Percentiles rank a stretch among this genome's conserved stretches.
Evolutionary conservation across 2,113 vertebrate species (phyloP).

Genomic region (Lagopus leucura): DNA sequence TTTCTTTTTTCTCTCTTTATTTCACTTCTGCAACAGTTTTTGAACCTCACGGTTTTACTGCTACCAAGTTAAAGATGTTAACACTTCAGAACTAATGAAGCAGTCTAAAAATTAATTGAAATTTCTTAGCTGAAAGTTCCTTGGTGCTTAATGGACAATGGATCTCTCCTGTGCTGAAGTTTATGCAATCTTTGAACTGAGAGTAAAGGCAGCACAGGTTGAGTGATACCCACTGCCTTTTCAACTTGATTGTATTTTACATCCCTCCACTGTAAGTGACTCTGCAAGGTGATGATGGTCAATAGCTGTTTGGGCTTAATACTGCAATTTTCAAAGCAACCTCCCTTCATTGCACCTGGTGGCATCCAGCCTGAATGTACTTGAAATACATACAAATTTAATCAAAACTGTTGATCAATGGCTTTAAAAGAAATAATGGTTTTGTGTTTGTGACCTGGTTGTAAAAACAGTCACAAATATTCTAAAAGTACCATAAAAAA

Average conservation of each 20-base stretch:
- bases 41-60: not conserved
- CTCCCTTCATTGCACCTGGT: not conserved
- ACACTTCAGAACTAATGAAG: not conserved
- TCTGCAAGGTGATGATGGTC: not conserved
- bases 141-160: not conserved
- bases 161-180: not conserved
- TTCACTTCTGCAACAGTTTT: not conserved
- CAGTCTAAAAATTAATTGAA: not conserved
- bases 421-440: conserved; percentile 49
- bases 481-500: conserved; percentile 66
- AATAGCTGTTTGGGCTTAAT: not conserved
- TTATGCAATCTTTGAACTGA: not conserved
- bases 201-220: not conserved
- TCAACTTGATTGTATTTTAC: not conserved
- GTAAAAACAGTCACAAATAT: conserved; percentile 70
- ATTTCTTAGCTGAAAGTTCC: not conserved
- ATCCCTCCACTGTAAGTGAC: not conserved
- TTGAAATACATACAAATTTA: conserved; percentile 39
- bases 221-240: not conserved
- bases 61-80: not conserved
- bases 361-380: conserved; percentile 9
- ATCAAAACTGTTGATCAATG: conserved; percentile 30
- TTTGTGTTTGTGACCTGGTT: conserved; percentile 52
- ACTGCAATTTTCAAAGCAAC: not conserved
- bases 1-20: not conserved